A percentile compares a stretch with the other conserved stretches of the same genome.
These are phyloP conservation scores for Psophia crepitans DNA, from an alignment of 2,113 vertebrate genomes.

Conservation along the genomic window DNA sequence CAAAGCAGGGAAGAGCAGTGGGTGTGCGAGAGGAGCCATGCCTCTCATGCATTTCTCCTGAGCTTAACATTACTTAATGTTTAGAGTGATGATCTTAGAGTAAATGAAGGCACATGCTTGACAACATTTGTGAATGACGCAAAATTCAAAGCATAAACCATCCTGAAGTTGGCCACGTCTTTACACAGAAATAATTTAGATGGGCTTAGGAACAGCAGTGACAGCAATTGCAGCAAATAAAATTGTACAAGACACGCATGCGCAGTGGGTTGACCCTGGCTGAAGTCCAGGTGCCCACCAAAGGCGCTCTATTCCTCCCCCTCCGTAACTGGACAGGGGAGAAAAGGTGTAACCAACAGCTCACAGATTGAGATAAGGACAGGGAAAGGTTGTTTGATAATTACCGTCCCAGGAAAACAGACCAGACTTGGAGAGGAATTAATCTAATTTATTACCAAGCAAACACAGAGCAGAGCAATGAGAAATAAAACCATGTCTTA, in stretches of 20 bases:
- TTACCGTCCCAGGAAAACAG: too few species aligned
- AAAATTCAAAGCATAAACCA: neutral
- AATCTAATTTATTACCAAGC: too few species aligned
- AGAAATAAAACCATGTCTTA: too few species aligned
- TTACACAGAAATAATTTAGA: neutral
- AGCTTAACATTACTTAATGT: neutral
- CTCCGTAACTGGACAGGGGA: too few species aligned
- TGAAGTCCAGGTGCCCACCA: too few species aligned
- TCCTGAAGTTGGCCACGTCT: neutral
- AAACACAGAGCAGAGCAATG: too few species aligned
- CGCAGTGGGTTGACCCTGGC: too few species aligned
- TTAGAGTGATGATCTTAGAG: neutral
- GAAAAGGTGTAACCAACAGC: too few species aligned
- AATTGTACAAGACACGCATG: neutral
- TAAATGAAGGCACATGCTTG: neutral
- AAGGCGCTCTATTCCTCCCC: too few species aligned
- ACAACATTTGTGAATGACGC: neutral
- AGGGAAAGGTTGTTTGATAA: too few species aligned
- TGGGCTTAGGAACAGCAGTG: neutral
- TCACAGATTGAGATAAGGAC: too few species aligned
- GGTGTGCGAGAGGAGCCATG: neutral
- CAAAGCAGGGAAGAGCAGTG: neutral
- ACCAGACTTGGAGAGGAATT: too few species aligned
- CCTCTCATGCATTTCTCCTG: neutral
- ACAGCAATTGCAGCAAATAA: neutral